Conservation (phyloP, 2,797 vertebrate species). For the Fistularia commersonii region DNA sequence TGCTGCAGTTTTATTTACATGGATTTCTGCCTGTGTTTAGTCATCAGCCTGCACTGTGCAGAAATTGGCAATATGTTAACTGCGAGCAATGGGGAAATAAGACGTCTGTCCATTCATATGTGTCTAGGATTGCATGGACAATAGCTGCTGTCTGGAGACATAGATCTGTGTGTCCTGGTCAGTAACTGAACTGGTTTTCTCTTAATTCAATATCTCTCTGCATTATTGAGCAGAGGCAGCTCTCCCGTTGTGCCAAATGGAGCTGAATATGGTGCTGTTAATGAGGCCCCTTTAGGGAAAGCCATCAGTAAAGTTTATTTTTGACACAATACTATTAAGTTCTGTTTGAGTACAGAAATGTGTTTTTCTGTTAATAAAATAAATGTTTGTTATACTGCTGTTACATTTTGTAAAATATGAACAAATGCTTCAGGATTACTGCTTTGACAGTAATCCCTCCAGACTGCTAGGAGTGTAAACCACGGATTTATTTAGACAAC, state of each 20-base stretch:
- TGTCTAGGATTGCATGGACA: neutral
- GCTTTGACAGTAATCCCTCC: no score
- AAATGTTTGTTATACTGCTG: no score
- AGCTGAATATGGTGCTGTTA: conserved; percentile 33
- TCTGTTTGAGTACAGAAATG: no score
- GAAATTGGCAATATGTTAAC: neutral
- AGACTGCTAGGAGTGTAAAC: no score
- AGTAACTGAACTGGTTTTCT: conserved; percentile 26
- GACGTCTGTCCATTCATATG: neutral
- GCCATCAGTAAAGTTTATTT: neutral
- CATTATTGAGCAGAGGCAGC: conserved; percentile 55
- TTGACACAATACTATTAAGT: conserved; percentile 3
- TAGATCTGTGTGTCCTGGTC: conserved; percentile 14
- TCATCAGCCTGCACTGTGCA: neutral
- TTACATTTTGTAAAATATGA: no score
- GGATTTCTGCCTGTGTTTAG: conserved; percentile 16
- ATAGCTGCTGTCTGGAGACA: neutral
- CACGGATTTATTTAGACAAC: no score
- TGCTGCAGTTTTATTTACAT: conserved; percentile 7
- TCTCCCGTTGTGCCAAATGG: conserved; percentile 36
- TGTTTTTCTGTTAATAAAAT: no score
- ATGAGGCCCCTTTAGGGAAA: conserved; percentile 22
- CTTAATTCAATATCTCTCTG: conserved; percentile 39
- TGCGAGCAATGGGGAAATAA: neutral
- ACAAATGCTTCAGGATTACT: no score